Base-by-base conservation (phyloP, 92 coral and sea anemone genomes). In the Zoanthus sociatus region DNA sequence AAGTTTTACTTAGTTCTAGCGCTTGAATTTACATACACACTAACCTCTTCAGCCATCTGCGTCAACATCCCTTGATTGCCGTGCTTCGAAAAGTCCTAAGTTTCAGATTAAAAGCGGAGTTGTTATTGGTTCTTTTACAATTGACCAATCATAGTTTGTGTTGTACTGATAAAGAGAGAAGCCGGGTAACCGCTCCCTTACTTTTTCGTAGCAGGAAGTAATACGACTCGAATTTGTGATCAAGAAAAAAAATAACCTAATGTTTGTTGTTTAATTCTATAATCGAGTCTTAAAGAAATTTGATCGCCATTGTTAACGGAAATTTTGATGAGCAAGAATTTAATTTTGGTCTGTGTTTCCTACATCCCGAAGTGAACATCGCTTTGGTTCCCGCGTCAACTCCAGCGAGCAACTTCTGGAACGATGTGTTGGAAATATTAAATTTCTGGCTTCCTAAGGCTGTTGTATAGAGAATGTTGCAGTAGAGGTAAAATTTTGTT, bases 161-260 rank as follows among this genome's bases (percentile, higher is more conserved):
- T 81, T 81, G 6, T 81, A 81, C 21, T 15, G 10, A 20, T 33
- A 47, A 26, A 70, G 46, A 18, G 14, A 37, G n/a, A 48, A 31
- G 85, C 85, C 85, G 51, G 85, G 85, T 81, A 66, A 74, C 85
- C 85, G 73, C 84, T 78, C 84, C 83, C 83, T 78, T 37, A 37
- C 4, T 53, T 31, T 11, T 44, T 15, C 44, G 66, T 30, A 81
- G 75, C 75, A 81, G 85, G 85, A 81, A 81, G 85, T 81, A 44
- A 63, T 16, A 3, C 73, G 54, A 18, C 0, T 7, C 13, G 13
- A 10, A 7, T n/a, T 14, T 16, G 33, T 67, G 42, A 67, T 64
- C n/a, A 7, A 18, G 70, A 3, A 18, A 67, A 67, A 26, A 67
- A 67, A 37, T 37, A 67, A 67, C 20, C 20, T 5, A 4, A 67